Evolutionary conservation across 2,888 invertebrate genomes (phyloP), one percentile per base, ranked within the genome.

Genomic region (Stenoptilia bipunctidactyla): DNA sequence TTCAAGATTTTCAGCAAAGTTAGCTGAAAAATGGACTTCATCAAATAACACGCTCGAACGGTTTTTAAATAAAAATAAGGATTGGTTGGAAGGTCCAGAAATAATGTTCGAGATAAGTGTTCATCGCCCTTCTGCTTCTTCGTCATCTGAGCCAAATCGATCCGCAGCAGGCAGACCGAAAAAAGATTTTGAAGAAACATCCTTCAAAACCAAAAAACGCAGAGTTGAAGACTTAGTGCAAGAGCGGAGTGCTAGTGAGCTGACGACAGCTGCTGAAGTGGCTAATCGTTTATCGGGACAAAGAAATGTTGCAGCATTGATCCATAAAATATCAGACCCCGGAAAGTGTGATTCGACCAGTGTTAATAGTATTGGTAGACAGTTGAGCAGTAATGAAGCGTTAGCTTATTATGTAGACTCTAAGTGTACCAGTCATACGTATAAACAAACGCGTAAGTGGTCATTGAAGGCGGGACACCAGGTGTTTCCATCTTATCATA

Each of bases 361-460:
- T 33, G 4, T 12, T 12, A 12, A 5, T 8, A 8, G 12, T 4
- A 25, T 5, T 25, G 25, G 5, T 25, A 6, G 33, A 33, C 8
- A 12, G 8, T 12, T 36, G 3, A 15, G 13, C n/a, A 36, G 20
- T 13, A 38, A 43, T 4, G 45, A 43, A n/a, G 43, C 36, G n/a
- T 40, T 45, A 35, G 43, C 45, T 8, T 46, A 42, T 36, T 46
- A 46, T 27, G 43, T 45, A 13, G 45, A 47, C 13, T 34, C 41
- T 10, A 44, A 47, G 37, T 44, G 10, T 8, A 40, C 47, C 37
- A 45, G 42, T 34, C 40, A 45, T 38, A 36, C 40, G n/a, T 40
- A 40, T 14, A 40, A 40, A 13, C 40, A 40, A 25, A 47, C 43
- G 2, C 25, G 43, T 33, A 49, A 49, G 37, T 47, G 49, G 46